These are phyloP conservation scores for Mustelus asterias DNA, from an alignment of 2,113 vertebrate species.

Conservation along the genomic window DNA sequence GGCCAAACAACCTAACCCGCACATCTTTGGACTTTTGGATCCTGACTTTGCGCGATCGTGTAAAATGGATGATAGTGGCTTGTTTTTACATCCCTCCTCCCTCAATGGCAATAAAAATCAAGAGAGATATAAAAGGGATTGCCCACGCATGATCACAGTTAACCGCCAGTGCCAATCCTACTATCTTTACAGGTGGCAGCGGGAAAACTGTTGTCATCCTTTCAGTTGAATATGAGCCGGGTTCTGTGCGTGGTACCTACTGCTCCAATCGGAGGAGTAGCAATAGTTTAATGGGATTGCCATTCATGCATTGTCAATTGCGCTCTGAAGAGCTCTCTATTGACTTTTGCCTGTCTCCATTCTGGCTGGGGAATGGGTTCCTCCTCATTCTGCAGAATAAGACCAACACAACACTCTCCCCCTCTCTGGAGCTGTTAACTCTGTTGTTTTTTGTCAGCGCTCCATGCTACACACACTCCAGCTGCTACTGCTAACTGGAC, in stretches of 20 bases:
- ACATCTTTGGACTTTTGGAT: neutral
- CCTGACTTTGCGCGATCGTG: neutral
- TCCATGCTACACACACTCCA: neutral
- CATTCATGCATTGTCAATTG: neutral
- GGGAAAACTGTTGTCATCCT: neutral
- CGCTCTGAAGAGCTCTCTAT: neutral
- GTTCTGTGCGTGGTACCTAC: neutral
- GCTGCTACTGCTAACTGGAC: neutral
- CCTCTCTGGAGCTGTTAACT: neutral
- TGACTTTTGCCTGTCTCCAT: neutral
- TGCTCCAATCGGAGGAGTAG: neutral
- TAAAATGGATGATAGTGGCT: neutral
- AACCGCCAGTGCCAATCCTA: neutral
- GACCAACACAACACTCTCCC: neutral
- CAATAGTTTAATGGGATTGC: neutral
- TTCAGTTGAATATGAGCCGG: neutral
- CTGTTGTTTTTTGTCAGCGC: neutral
- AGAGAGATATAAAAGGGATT: neutral
- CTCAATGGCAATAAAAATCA: neutral
- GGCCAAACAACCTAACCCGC: too few relatives aligned
- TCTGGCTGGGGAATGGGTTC: neutral
- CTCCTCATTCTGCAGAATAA: neutral
- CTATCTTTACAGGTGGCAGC: neutral
- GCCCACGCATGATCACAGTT: neutral
- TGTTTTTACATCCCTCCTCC: neutral